Conservation (phyloP, 2,113 vertebrate species). For the Panthera tigris region DNA sequence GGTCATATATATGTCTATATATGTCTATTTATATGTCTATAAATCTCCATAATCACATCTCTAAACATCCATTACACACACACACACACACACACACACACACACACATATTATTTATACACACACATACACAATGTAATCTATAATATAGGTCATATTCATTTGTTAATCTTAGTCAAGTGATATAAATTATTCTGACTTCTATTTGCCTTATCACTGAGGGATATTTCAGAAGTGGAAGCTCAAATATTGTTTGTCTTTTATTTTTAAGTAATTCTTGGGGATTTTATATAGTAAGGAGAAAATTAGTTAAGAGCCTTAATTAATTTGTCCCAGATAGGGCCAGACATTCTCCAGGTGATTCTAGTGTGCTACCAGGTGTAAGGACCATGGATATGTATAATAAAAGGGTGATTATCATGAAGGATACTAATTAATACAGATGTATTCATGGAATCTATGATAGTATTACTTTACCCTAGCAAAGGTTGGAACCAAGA, state of each 20-base stretch:
- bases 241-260: background rate
- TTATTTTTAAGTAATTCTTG: background rate
- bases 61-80: background rate
- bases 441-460: background rate
- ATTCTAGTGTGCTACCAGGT: background rate
- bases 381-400: background rate
- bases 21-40: no score
- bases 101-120: no score
- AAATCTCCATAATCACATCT: background rate
- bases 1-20: background rate
- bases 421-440: background rate
- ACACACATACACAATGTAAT: no score
- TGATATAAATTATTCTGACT: background rate
- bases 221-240: background rate
- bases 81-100: no score
- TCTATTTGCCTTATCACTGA: background rate
- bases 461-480: background rate
- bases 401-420: background rate
- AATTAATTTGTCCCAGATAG: background rate
- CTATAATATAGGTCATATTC: background rate
- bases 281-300: background rate
- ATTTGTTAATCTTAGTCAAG: background rate
- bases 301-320: background rate
- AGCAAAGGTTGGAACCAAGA: background rate
- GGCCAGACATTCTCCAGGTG: background rate